Evolutionary conservation across 2,888 invertebrate species (phyloP).

Genomic region (Caenorhabditis sp.): DNA sequence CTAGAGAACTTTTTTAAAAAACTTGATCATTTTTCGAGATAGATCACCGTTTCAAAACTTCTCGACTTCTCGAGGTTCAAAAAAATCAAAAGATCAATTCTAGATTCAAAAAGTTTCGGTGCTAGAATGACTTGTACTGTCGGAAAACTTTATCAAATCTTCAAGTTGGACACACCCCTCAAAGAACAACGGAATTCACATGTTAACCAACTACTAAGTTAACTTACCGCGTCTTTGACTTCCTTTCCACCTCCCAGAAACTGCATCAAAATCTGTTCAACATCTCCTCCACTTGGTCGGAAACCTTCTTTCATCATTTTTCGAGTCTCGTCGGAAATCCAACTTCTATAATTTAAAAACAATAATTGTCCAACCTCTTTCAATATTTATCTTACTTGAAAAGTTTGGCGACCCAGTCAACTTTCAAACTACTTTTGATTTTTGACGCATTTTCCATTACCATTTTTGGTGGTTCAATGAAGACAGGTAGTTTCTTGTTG

Average conservation of each 20-base stretch:
- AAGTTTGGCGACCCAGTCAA: slow-evolving; percentile 14
- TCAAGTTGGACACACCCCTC: slow-evolving; percentile 5
- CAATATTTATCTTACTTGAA: slow-evolving; percentile 3
- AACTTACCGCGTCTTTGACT: slow-evolving; percentile 8
- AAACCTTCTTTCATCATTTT: slow-evolving; percentile 17
- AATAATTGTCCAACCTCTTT: background rate
- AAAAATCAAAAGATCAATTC: too few species aligned
- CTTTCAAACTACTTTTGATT: background rate
- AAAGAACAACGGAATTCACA: background rate
- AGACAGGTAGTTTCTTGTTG: slow-evolving; percentile 21
- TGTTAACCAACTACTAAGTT: too few species aligned
- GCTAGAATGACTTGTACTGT: too few species aligned
- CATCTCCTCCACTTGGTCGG: slow-evolving; percentile 17
- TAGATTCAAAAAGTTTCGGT: too few species aligned
- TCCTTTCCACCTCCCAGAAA: slow-evolving; percentile 22
- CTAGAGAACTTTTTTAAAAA: background rate
- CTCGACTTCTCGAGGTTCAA: too few species aligned
- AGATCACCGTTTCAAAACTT: too few species aligned
- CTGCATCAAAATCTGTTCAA: slow-evolving; percentile 31
- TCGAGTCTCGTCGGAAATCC: slow-evolving; percentile 26
- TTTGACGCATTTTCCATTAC: background rate
- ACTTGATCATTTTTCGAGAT: too few species aligned
- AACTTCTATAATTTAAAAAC: slow-evolving; percentile 6
- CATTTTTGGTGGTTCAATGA: slow-evolving; percentile 21
- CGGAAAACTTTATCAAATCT: too few species aligned